Evolutionary conservation across 2,888 invertebrate species (phyloP).

Genomic region (Xestia rhomboidea): DNA sequence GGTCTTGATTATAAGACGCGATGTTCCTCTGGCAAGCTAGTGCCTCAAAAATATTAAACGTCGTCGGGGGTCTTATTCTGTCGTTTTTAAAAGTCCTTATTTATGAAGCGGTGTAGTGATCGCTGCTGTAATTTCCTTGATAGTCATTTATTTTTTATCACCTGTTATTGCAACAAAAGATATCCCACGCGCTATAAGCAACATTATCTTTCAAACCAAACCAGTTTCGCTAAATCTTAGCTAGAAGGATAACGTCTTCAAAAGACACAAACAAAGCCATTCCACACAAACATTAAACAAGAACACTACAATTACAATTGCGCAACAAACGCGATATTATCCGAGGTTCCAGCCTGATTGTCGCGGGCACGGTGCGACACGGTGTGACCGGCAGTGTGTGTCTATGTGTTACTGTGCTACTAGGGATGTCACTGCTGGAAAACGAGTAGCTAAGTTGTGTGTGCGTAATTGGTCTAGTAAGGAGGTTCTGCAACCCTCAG

Average conservation of each 20-base stretch:
- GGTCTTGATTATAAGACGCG: background rate
- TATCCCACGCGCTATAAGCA: too few species aligned
- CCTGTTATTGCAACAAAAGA: background rate
- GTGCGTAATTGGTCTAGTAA: slow-evolving; percentile 29
- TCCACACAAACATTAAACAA: slow-evolving; percentile 34
- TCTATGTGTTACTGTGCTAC: slow-evolving; percentile 54
- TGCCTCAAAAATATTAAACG: background rate
- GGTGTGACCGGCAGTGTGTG: slow-evolving; percentile 35
- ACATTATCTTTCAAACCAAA: slow-evolving; percentile 1
- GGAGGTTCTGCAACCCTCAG: slow-evolving; percentile 41
- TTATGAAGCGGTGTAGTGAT: background rate
- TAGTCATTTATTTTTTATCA: background rate
- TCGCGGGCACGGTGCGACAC: slow-evolving; percentile 48
- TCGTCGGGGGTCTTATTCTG: background rate
- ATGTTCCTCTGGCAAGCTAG: background rate
- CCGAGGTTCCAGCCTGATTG: slow-evolving; percentile 66
- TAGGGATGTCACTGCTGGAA: slow-evolving; percentile 48
- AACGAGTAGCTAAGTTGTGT: slow-evolving; percentile 14
- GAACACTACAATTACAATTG: slow-evolving; percentile 51
- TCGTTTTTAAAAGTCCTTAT: background rate
- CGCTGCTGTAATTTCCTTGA: background rate
- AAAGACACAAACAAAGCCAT: slow-evolving; percentile 32
- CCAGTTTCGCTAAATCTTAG: slow-evolving; percentile 3
- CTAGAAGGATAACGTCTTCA: slow-evolving; percentile 36
- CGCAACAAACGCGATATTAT: slow-evolving; percentile 51